Percentiles rank a stretch among this genome's conserved stretches.
phyloP scores from a whole-genome alignment of 2,888 invertebrate species.

The Acheta domesticus region DNA sequence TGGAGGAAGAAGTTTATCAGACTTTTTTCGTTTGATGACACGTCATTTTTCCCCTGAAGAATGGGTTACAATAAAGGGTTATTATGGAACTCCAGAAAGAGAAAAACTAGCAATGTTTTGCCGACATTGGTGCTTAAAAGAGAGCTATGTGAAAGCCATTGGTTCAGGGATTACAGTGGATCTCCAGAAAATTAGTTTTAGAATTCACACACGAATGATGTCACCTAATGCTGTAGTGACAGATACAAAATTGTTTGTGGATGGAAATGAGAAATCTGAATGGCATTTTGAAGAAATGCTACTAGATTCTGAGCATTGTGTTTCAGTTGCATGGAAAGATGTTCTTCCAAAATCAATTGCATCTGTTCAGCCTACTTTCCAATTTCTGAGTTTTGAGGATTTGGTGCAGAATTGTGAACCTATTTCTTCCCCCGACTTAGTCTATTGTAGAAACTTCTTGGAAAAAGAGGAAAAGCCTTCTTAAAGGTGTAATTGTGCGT shows the following conservation, averaged over 20 bases:
- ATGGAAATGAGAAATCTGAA: constrained; percentile 53
- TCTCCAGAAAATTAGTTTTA: constrained; percentile 73
- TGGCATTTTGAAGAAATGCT: constrained; percentile 86
- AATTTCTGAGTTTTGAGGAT: constrained; percentile 57
- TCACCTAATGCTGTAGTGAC: constrained; percentile 46
- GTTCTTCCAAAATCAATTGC: neutral
- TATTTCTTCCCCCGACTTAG: constrained; percentile 52
- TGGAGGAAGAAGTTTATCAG: constrained; percentile 64
- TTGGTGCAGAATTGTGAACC: constrained; percentile 56
- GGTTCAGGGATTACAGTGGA: constrained; percentile 81
- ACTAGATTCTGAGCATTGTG: constrained; percentile 71
- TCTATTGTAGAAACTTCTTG: constrained; percentile 58
- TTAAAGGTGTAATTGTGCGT: neutral
- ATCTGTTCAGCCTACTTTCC: constrained; percentile 48
- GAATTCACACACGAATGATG: constrained; percentile 55
- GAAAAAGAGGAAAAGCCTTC: constrained; percentile 52
- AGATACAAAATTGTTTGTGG: constrained; percentile 65
- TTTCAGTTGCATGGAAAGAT: constrained; percentile 65
- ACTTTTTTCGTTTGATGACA: constrained; percentile 87
- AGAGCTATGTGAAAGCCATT: constrained; percentile 88
- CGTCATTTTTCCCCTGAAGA: constrained; percentile 76
- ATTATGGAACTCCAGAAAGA: constrained; percentile 51
- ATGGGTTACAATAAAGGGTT: constrained; percentile 69
- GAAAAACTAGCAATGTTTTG: constrained; percentile 78
- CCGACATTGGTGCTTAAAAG: constrained; percentile 90